Evolutionary conservation across 1,140 invertebrate genomes (phyloP).

Genomic region (Pantala flavescens): DNA sequence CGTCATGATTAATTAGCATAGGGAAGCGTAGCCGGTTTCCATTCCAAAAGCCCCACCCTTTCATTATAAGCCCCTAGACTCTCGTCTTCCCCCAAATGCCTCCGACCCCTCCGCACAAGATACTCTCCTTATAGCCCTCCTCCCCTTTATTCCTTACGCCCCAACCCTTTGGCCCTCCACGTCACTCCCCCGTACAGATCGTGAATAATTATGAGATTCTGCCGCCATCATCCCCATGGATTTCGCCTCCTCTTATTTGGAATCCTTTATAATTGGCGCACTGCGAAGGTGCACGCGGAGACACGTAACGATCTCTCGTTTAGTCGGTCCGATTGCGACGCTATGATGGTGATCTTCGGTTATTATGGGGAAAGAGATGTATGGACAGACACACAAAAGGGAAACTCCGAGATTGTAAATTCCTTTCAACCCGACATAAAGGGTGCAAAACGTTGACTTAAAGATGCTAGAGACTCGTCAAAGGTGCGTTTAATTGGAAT

Average conservation of each 20-base stretch:
- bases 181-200: neutral
- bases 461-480: too few relatives aligned
- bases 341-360: too few relatives aligned
- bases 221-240: neutral
- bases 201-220: slow-evolving; percentile 6
- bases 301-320: too few relatives aligned
- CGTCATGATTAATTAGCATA: slow-evolving; percentile 10
- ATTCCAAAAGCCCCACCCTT: neutral
- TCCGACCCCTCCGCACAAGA: neutral
- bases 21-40: slow-evolving; percentile 1
- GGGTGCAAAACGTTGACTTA: too few relatives aligned
- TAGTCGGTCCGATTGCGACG: too few relatives aligned
- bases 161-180: neutral
- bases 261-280: neutral
- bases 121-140: neutral
- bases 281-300: too few relatives aligned
- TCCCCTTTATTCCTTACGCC: neutral
- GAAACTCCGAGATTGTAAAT: too few relatives aligned
- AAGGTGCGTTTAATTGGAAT: too few relatives aligned
- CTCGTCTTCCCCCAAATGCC: neutral
- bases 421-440: too few relatives aligned
- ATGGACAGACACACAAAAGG: too few relatives aligned
- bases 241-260: neutral
- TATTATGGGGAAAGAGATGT: too few relatives aligned
- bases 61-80: slow-evolving; percentile 1